Base-by-base conservation (phyloP, 2,113 vertebrate genomes). In the Actenoides hombroni region DNA sequence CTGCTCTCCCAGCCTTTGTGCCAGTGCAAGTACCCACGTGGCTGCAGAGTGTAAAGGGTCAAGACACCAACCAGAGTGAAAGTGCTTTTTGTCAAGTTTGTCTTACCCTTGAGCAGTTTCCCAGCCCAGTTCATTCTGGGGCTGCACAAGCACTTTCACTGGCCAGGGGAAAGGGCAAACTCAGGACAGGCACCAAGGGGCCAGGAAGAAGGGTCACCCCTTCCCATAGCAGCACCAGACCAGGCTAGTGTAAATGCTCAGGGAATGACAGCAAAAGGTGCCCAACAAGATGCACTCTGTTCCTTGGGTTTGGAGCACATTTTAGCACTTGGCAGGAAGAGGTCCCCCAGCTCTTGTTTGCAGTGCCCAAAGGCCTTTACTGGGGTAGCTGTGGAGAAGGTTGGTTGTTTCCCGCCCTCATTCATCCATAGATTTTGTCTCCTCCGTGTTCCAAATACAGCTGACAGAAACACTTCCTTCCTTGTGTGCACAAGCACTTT, bases 31-130 rank as follows among this genome's bases (percentile, higher is more conserved):
- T 37, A 59, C 26, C n/a, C 74, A 29, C 2, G 2, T 51, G 54
- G 69, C 48, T 51, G 39, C 53, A 77, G 29, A 1, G 1, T 1
- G 1, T 23, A 39, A 9, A 1, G 4, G 48, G 76, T 9, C 33
- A 46, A 82, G 48, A 61, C 0, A 1, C 11, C 78, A 79, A 6
- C 5, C 1, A 0, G 24, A 57, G 26, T 0, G 0, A 82, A 93
- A 63, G 4, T 13, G n/a, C 10, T 67, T 74, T 77, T 40, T 82
- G 65, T 61, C 26, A 16, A 23, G n/a, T 17, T 24, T 61, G 12
- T 25, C 19, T 82, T 83, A 54, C 5, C 9, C 33, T 4, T 4
- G 5, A 37, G 28, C 44, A 61, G 33, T 18, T 85, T 59, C 24
- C 39, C 60, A 79, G 7, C 14, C 39, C 53, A 35, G 11, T 5